Evolutionary conservation across 23 tunicate genomes (phyloP), one percentile per base, ranked within the genome.

Genomic region (Styela plicata): DNA sequence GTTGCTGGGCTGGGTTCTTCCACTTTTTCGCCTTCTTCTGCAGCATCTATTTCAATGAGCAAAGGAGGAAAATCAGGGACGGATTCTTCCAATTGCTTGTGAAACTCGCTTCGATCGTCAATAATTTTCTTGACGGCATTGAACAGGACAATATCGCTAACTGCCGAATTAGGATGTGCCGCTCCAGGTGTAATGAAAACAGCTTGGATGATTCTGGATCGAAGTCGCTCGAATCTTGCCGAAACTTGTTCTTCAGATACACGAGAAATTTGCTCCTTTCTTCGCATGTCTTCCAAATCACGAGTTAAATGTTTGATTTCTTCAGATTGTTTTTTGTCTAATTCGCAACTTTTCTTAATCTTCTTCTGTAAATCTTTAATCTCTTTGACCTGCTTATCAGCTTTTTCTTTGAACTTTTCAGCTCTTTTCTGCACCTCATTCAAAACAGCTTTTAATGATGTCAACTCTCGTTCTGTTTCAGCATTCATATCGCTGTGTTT

Each of bases 131-230:
- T 87, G 28, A 90, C 79, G 0, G 95, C 63, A 3, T 81, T 85
- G 2, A 90, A 65, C 18, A 90, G 63, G 30, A 79, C 89, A 29
- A 66, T 23, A 69, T 90, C 95, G 33, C 61, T 63, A 22, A 90
- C 29, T 36, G 28, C 63, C 0, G 88, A 13, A n/a, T 85, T 89
- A 26, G 95, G 95, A 52, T 37, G 80, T 2, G 70, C 69, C 44
- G 95, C 79, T 31, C 95, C 95, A 7, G 95, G 95, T 33, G 95
- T 87, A 1, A 81, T 85, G 82, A 78, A 90, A 16, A 90, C 95
- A 52, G 95, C 89, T 81, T 90, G 95, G 31, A 90, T 69, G 3
- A 90, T 80, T 61, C 77, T 66, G 10, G 89, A 74, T 0, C 95
- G 86, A 24, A 90, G 66, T 16, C 89, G 79, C 34, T 90, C 89